A percentile compares a stretch with the other conserved stretches of the same genome.
Evolutionary conservation across 2,113 vertebrate species (phyloP).

Genomic region (Colaptes auratus): DNA sequence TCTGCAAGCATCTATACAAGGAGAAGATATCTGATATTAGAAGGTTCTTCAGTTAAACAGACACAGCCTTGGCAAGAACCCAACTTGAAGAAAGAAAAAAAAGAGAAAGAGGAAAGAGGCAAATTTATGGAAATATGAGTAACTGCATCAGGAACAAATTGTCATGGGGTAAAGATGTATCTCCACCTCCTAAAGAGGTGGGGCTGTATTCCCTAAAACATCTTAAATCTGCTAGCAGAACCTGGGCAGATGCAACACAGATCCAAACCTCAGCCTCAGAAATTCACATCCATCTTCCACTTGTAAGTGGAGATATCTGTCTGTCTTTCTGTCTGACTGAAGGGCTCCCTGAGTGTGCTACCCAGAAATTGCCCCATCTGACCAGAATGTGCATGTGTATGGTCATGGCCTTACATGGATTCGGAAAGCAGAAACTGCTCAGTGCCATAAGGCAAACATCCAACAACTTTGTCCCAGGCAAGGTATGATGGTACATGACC

Average conservation of each 20-base stretch:
- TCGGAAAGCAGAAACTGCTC: not conserved
- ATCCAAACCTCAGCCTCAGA: not conserved
- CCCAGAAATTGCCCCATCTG: not conserved
- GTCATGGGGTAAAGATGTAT: not conserved
- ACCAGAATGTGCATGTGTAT: rapidly evolving
- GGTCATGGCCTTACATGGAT: not conserved
- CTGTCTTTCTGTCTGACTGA: not conserved
- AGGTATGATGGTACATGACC: rapidly evolving
- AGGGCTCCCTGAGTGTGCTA: not conserved
- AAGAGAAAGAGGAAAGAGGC: rapidly evolving
- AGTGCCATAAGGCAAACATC: not conserved
- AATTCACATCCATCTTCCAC: not conserved
- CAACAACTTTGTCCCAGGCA: rapidly evolving
- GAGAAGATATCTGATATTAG: not conserved
- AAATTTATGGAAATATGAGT: not conserved
- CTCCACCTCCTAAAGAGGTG: not conserved
- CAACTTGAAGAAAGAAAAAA: not conserved
- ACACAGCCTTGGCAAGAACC: not conserved
- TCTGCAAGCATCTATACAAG: not conserved
- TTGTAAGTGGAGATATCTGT: rapidly evolving
- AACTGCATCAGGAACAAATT: not conserved
- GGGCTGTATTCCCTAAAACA: not conserved
- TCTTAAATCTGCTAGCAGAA: not conserved
- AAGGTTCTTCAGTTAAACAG: not conserved
- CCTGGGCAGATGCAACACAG: rapidly evolving